Base-by-base conservation (phyloP, 64 coral and sea anemone species). In the Acropora yongei region DNA sequence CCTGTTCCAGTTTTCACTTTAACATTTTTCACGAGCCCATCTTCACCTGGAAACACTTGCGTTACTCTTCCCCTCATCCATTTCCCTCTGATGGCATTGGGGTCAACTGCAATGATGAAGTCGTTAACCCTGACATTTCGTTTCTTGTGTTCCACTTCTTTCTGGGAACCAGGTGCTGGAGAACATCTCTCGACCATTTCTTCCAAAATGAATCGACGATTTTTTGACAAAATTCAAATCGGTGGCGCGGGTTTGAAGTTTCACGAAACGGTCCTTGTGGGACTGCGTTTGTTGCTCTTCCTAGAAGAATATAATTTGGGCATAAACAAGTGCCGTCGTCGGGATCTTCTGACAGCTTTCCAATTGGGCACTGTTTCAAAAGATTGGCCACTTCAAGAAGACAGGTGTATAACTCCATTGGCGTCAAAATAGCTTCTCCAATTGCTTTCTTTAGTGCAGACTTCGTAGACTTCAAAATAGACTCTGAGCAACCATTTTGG, bases 181-280 rank as follows among this genome's bases (percentile, higher is more conserved):
- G 44, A 9, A 92, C 80, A 46, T 92, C 90, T 50, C 78, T 53
- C 10, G 80, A 92, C 80, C 80, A 92, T 40, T 16, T 41, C 12
- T 77, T 92, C 80, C 90, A 92, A 69, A 86, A 92, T 44, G 90
- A 86, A 40, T 92, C 80, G 49, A 92, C 49, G 10, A 92, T 92
- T 66, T 41, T 72, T 48, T 92, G 90, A 77, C 78, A 82, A 44
- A 91, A 91, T 57, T 91, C 63, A 50, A 84, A 72, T 43, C 89
- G 51, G 51, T 91, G 89, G 11, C 79, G 57, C 48, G 89, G 89
- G 67, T 91, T 91, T 9, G 49, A 74, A 1, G 89, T 83, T n/a
- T 91, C 65, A 3, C 72, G 61, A 41, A 91, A 91, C 68, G 89
- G 89, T 42, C 89, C 89, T 84, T 91, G 90, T 1, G 90, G 90